Evolutionary conservation across 2,888 invertebrate genomes (phyloP).

Genomic region (Drosophila tanythrix): DNA sequence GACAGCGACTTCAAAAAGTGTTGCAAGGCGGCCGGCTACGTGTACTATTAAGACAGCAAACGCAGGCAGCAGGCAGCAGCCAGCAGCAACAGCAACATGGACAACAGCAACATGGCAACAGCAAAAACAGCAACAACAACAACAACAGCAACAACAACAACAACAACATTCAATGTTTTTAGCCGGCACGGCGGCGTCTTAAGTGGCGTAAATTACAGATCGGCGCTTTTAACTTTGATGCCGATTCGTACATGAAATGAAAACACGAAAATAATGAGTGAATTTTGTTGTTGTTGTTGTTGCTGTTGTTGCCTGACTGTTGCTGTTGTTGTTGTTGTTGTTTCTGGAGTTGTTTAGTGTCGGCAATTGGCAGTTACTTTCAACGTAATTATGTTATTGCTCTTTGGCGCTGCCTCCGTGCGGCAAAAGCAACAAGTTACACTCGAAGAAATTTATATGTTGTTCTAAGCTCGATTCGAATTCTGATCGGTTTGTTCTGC

Average conservation of each 20-base stretch:
- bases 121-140: constrained; percentile 50
- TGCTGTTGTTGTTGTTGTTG: constrained; percentile 50
- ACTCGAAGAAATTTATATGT: constrained; percentile 4
- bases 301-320: constrained; percentile 17
- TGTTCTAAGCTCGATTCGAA: background rate
- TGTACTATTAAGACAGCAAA: constrained; percentile 70
- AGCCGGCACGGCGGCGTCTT: constrained; percentile 83
- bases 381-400: constrained; percentile 75
- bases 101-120: constrained; percentile 36
- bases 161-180: constrained; percentile 60
- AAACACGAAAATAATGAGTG: constrained; percentile 84
- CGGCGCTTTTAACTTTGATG: constrained; percentile 85
- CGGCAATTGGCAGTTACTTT: constrained; percentile 75
- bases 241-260: constrained; percentile 84
- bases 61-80: constrained; percentile 54
- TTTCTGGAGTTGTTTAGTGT: constrained; percentile 69
- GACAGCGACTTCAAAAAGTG: constrained; percentile 46
- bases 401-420: constrained; percentile 56
- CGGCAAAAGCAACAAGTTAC: constrained; percentile 48
- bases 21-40: constrained; percentile 61
- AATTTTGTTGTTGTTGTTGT: constrained; percentile 68
- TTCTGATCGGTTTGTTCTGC: too few relatives aligned
- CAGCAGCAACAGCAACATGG: constrained; percentile 53
- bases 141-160: constrained; percentile 44
- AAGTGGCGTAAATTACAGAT: constrained; percentile 85